Evolutionary conservation across 2,797 vertebrate genomes (phyloP), one percentile per base, ranked within the genome.

Genomic region (Pipistrellus pygmaeus): DNA sequence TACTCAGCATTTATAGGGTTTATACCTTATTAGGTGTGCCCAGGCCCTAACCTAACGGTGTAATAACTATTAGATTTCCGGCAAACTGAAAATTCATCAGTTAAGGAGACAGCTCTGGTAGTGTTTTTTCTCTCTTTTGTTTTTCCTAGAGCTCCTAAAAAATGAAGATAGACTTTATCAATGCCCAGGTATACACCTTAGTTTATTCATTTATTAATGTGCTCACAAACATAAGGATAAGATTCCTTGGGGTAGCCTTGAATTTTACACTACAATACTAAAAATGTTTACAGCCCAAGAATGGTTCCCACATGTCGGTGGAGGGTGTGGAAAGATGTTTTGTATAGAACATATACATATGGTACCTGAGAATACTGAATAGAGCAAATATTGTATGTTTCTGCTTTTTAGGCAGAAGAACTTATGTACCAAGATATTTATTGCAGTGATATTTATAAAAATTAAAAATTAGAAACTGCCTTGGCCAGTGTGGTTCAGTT

Each of bases 401-500:
- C 66, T 72, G 25, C 62, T 75, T 73, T 82, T 35, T 32, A 57
- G 44, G 41, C 30, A 73, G 71, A 51, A 93, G 35, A 60, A 71
- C 95, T 60, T 81, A 48, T 84, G 46, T 75, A 48, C 6, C 53
- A 83, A 15, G n/a, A 20, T 90, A 75, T 60, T 84, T 14, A 53
- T 6, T 75, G 21, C 32, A 68, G 85, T 51, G 53, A 60, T 53
- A 14, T 51, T 64, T 84, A 60, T 71, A 38, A 90, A 32, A 64
- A 30, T 62, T 78, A 41, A 92, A 91, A 82, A 77, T 57, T 84
- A 68, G 64, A 90, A 84, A 44, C 32, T 57, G 30, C 62, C 62
- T n/a, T 64, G 30, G 62, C 62, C 30, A 64, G 14, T n/a, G 30
- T 64, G 62, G 30, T 14, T 64, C 62, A 64, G 62, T n/a, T n/a